These are phyloP conservation scores for Andrena trimmerana DNA, from an alignment of 2,888 invertebrate species.

Conservation along the genomic window DNA sequence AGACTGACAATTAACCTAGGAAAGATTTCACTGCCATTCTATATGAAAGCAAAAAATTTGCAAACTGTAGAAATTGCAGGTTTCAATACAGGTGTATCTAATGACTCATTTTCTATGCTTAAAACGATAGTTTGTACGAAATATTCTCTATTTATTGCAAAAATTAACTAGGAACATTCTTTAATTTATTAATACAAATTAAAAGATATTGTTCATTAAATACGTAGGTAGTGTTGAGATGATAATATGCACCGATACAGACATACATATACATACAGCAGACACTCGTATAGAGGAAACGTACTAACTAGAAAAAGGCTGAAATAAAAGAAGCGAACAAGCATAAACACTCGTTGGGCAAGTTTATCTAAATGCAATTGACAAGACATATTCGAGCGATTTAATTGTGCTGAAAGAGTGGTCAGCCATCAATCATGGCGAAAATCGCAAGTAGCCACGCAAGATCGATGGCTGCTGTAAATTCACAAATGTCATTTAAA, in stretches of 20 bases:
- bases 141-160: no score
- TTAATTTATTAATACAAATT: no score
- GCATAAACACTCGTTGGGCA: not conserved
- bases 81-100: no score
- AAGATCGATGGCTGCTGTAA: constrained; percentile 47
- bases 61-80: no score
- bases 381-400: not conserved
- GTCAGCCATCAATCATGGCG: constrained; percentile 39
- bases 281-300: not conserved
- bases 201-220: no score
- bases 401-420: constrained; percentile 9
- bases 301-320: not conserved
- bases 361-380: not conserved
- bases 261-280: not conserved
- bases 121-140: no score
- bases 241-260: no score
- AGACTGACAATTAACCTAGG: not conserved
- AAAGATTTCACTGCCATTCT: not conserved
- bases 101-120: no score
- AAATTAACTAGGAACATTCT: no score
- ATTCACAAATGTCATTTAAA: constrained; percentile 51
- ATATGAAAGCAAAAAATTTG: not conserved
- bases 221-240: no score
- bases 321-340: not conserved
- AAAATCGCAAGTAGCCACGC: constrained; percentile 46